A percentile compares a stretch with the other conserved stretches of the same genome.
phyloP scores from a whole-genome alignment of 2,797 vertebrate species.

The Dendrocincla tyrannina region DNA sequence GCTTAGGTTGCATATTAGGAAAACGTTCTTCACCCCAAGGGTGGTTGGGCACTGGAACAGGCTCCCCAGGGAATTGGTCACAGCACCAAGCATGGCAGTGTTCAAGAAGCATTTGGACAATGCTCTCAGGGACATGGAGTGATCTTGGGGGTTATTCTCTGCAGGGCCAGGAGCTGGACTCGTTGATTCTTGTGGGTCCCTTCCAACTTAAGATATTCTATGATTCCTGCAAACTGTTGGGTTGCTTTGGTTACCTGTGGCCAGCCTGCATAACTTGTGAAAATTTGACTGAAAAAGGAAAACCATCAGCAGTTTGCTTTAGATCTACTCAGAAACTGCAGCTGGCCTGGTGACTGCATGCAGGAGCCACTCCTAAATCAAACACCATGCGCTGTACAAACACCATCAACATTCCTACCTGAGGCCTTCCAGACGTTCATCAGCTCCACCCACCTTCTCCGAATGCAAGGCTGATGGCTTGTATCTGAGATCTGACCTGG shows the following conservation, averaged over 20 bases:
- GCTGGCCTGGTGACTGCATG: background rate
- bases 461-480: background rate
- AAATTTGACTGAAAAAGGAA: background rate
- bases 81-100: background rate
- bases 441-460: background rate
- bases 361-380: slow-evolving; percentile 37
- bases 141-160: background rate
- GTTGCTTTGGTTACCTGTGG: background rate
- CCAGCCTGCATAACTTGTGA: background rate
- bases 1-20: background rate
- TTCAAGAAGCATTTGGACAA: background rate
- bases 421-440: background rate
- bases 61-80: background rate
- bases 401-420: background rate
- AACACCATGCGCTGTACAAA: slow-evolving; percentile 1
- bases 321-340: background rate
- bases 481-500: background rate
- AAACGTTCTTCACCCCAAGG: background rate
- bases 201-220: background rate
- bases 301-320: background rate
- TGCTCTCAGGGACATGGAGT: background rate
- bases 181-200: background rate
- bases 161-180: background rate
- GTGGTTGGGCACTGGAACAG: background rate
- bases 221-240: background rate